phyloP scores from a whole-genome alignment of 2,888 invertebrate genomes.

The Tenthredo distinguenda region DNA sequence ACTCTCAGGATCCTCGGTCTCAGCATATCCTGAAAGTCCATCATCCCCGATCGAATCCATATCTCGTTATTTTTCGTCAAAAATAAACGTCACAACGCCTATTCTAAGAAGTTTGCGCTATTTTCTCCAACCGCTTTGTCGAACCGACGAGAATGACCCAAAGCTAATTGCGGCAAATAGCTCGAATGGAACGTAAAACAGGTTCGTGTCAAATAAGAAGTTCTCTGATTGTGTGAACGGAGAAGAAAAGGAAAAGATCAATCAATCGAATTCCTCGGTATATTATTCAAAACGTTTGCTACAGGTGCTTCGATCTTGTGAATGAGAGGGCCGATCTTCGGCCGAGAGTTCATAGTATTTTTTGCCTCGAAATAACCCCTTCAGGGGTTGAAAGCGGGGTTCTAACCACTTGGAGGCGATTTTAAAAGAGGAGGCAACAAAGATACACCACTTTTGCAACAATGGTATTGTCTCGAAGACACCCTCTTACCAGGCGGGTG shows the following conservation, averaged over 20 bases:
- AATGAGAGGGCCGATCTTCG: conserved; percentile 3
- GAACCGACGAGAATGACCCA: neutral
- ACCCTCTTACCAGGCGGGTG: neutral
- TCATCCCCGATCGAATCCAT: neutral
- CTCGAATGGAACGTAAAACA: too few species aligned
- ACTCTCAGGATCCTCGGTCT: neutral
- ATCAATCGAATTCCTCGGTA: conserved; percentile 53
- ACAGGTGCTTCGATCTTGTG: neutral
- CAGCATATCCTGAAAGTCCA: neutral
- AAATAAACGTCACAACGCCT: neutral
- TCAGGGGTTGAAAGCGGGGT: neutral
- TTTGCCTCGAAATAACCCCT: conserved; percentile 35
- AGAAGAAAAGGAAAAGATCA: conserved; percentile 58
- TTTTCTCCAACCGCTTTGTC: neutral
- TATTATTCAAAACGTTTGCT: conserved; percentile 27
- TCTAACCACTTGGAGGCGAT: neutral
- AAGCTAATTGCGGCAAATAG: neutral
- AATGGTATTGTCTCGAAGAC: conserved; percentile 40
- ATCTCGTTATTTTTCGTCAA: neutral
- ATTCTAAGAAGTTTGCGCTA: neutral
- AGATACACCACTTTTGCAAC: conserved; percentile 47
- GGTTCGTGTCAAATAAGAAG: neutral
- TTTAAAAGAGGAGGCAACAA: conserved; percentile 5
- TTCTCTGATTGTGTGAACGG: neutral
- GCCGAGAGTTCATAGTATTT: conserved; percentile 9